Conservation (phyloP, 1,140 invertebrate genomes). For the Cotesia chilonis region DNA sequence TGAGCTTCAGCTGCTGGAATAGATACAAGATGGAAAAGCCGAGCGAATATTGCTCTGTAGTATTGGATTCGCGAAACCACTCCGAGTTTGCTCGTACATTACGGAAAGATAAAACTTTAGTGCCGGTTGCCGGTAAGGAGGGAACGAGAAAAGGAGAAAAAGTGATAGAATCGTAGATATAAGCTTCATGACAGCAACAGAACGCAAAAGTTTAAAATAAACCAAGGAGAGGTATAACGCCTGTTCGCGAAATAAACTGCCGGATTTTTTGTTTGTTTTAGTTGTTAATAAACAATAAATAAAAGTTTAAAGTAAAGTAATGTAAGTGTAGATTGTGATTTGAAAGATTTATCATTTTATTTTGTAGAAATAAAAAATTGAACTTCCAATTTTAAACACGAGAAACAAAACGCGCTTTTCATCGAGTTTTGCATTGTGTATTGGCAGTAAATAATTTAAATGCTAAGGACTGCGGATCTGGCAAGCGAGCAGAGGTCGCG, state of each 20-base stretch:
- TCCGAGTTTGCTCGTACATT: conserved; percentile 39
- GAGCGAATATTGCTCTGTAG: conserved; percentile 24
- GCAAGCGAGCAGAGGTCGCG: neutral
- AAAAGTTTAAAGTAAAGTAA: neutral
- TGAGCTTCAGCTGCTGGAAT: conserved; percentile 20
- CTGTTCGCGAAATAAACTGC: conserved; percentile 8
- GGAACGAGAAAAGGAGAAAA: conserved; percentile 22
- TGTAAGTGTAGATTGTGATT: conserved; percentile 28
- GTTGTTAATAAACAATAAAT: conserved; percentile 8
- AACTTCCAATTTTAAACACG: neutral
- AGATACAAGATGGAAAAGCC: conserved; percentile 35
- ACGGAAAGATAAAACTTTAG: conserved; percentile 41
- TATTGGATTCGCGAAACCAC: conserved; percentile 34
- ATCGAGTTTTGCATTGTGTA: too few species aligned
- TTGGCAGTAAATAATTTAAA: too few species aligned
- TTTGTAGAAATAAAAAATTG: conserved; percentile 2
- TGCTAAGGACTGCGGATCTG: too few species aligned
- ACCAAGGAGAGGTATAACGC: conserved; percentile 7
- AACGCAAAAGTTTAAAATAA: conserved; percentile 37
- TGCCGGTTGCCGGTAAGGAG: neutral
- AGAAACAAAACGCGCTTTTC: neutral
- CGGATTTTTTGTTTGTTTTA: neutral
- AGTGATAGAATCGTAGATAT: neutral
- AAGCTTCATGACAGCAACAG: too few species aligned
- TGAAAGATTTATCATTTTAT: conserved; percentile 32